phyloP scores from a whole-genome alignment of 2,797 vertebrate genomes.

The Poeciliopsis turneri region DNA sequence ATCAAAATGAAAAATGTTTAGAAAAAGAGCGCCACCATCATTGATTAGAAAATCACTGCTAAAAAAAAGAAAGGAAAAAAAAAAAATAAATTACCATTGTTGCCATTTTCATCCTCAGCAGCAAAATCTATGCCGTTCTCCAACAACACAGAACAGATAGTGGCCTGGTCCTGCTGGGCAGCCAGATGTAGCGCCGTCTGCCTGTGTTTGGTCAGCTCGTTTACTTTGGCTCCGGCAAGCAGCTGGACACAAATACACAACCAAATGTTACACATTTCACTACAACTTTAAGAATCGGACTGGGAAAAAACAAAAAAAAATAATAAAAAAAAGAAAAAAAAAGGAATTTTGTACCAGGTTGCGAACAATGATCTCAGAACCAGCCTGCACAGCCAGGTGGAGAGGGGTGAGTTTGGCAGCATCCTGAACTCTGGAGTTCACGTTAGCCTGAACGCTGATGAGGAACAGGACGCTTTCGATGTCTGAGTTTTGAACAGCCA shows the following conservation, averaged over 20 bases:
- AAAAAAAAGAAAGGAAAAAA: neutral
- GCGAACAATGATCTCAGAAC: constrained; percentile 97
- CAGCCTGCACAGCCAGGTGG: constrained; percentile 96
- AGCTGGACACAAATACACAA: constrained; percentile 78
- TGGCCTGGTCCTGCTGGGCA: constrained; percentile 95
- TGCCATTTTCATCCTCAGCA: constrained; percentile 96
- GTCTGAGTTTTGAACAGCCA: constrained; percentile 95
- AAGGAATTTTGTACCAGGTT: constrained; percentile 86
- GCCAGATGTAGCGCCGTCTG: constrained; percentile 97
- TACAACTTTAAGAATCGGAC: neutral
- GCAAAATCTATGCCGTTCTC: constrained; percentile 96
- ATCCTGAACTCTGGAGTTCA: constrained; percentile 97
- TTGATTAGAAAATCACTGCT: neutral
- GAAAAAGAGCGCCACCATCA: neutral
- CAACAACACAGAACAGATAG: constrained; percentile 95
- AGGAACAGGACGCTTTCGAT: constrained; percentile 98
- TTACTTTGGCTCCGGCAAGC: constrained; percentile 96
- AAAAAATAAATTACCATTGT: constrained; percentile 80
- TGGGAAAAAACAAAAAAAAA: neutral
- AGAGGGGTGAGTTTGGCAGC: constrained; percentile 94
- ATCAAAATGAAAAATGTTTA: neutral
- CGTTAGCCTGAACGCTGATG: constrained; percentile 97
- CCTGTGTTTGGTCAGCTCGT: constrained; percentile 96
- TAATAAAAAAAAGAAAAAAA: neutral
- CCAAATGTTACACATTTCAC: neutral